phyloP scores from a whole-genome alignment of 2,888 invertebrate species.

The Barypeithes pellucidus region DNA sequence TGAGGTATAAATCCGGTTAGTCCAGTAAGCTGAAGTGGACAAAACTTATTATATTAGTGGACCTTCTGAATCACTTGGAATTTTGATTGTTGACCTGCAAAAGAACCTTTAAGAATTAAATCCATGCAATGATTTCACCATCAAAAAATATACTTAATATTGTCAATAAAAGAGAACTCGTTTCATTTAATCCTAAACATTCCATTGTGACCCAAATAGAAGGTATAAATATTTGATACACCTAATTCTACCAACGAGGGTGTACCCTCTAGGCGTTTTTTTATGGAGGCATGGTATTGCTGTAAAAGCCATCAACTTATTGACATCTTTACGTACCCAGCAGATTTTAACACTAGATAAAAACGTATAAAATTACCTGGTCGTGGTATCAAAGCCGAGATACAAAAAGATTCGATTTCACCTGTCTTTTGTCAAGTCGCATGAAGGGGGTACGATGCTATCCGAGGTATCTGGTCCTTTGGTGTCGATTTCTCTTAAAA shows the following conservation, averaged over 20 bases:
- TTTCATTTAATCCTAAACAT: slow-evolving; percentile 16
- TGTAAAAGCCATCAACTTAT: slow-evolving; percentile 66
- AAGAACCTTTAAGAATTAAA: too few species aligned
- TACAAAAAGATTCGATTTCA: slow-evolving; percentile 69
- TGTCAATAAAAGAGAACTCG: background rate
- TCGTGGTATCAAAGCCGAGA: slow-evolving; percentile 57
- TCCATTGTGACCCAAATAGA: slow-evolving; percentile 17
- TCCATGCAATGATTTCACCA: too few species aligned
- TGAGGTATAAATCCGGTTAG: too few species aligned
- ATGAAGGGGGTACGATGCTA: slow-evolving; percentile 56
- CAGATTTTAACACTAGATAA: slow-evolving; percentile 70
- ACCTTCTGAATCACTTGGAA: too few species aligned
- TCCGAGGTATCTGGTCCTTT: slow-evolving; percentile 48
- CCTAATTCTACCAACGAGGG: slow-evolving; percentile 41
- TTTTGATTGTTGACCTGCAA: too few species aligned
- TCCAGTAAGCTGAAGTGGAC: too few species aligned
- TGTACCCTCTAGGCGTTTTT: slow-evolving; percentile 36
- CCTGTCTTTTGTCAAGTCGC: slow-evolving; percentile 66
- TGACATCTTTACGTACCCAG: slow-evolving; percentile 68
- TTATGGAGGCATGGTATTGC: slow-evolving; percentile 36
- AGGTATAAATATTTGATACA: slow-evolving; percentile 42
- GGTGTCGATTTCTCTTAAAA: slow-evolving; percentile 53
- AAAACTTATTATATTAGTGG: too few species aligned
- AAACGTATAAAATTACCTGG: slow-evolving; percentile 69
- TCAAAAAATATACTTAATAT: too few species aligned